These are phyloP conservation scores for Scyliorhinus canicula DNA, from an alignment of 2,797 vertebrate genomes.

Conservation along the genomic window DNA sequence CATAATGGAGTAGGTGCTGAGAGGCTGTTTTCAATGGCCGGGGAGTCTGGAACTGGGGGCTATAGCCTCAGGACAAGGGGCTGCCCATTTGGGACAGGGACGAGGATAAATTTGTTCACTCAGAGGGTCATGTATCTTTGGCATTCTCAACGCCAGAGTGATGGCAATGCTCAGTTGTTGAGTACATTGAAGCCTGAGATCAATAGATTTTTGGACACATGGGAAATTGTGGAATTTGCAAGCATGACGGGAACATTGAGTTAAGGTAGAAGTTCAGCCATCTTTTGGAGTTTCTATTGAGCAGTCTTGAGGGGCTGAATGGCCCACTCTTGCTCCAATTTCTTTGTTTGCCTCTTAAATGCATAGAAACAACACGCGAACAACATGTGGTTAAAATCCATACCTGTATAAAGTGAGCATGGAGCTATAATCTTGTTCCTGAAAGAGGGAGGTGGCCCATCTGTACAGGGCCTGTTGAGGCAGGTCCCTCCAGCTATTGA, in stretches of 20 bases:
- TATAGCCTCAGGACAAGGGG: no score
- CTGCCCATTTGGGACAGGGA: neutral
- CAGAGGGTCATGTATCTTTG: neutral
- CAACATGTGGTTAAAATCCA: no score
- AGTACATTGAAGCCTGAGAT: neutral
- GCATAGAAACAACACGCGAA: neutral
- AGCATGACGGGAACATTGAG: neutral
- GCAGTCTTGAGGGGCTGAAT: neutral
- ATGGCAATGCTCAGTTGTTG: neutral
- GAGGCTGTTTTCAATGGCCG: neutral
- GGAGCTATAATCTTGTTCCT: neutral
- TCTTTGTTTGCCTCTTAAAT: neutral
- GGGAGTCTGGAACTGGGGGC: neutral
- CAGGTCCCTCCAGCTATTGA: neutral
- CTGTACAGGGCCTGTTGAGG: neutral
- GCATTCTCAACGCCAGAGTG: neutral
- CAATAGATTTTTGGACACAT: neutral
- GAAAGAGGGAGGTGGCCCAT: no score
- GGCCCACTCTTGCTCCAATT: no score
- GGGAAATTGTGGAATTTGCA: no score
- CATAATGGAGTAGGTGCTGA: neutral
- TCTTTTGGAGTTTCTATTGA: neutral
- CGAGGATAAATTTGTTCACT: neutral
- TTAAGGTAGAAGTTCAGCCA: neutral
- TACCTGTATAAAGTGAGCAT: neutral